Base-by-base conservation (phyloP, 2,113 vertebrate genomes). In the Crotalus tigris region DNA sequence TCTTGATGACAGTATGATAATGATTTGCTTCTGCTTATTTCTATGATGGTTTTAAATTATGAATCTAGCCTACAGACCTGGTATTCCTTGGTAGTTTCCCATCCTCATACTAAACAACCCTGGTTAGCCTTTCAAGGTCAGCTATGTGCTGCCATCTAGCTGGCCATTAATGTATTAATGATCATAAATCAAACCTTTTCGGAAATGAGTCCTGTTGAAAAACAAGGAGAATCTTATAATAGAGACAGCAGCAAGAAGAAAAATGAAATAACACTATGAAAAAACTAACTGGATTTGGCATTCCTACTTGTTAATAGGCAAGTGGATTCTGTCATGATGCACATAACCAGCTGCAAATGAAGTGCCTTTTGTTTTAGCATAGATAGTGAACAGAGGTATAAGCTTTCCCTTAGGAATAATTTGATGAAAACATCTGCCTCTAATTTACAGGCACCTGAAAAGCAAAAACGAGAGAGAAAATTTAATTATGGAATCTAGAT, bases 371-470 rank as follows among this genome's bases (percentile, higher is more conserved):
- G 39, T 33, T 94, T 95, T 93, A 49, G 19, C 13, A 21, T 92
- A 44, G 13, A 9, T 92, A 94, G 90, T 91, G 9, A 29, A 2
- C 0, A 86, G 10, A 91, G 59, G 23, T 91, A 95, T 93, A 95
- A 94, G 33, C 81, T 95, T 94, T 49, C 19, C 19, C 85, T 91
- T 95, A 86, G 95, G 96, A 96, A 81, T n/a, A 89, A 89, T 21
- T 46, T 86, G 59, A 39, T 92, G 24, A 44, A 93, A 85, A 59
- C 29, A 26, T 94, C 69, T 87, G 94, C 93, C 86, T 90, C 46
- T 0, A 54, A 17, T 91, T 95, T 95, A 91, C 81, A 5, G 0
- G 85, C 53, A 44, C 69, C 29, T 87, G 88, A 69, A 92, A 88
- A 86, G 57, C 49, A 93, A 93, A 93, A 93, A 69, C 15, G 0